Evolutionary conservation across 2,888 invertebrate species (phyloP).

Genomic region (Nebria salina): DNA sequence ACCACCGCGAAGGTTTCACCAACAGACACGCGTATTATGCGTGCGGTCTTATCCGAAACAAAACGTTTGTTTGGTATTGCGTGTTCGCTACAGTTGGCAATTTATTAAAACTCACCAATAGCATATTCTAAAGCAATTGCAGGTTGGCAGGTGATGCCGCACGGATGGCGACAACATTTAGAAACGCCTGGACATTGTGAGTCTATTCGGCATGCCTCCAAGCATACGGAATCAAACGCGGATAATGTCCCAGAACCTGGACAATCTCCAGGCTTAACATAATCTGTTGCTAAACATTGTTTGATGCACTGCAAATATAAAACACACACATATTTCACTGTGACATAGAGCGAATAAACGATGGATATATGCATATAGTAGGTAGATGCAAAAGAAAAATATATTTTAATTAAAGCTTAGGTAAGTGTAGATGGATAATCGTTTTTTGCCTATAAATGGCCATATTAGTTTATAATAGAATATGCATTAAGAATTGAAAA

Average conservation of each 20-base stretch:
- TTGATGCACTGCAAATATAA: constrained; percentile 67
- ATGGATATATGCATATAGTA: too few relatives aligned
- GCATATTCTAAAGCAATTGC: constrained; percentile 69
- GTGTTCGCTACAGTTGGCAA: too few relatives aligned
- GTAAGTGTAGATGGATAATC: too few relatives aligned
- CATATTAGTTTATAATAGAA: too few relatives aligned
- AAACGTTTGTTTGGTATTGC: too few relatives aligned
- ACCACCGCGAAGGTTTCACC: constrained; percentile 41
- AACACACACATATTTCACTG: too few relatives aligned
- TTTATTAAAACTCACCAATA: constrained; percentile 63
- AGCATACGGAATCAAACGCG: constrained; percentile 70
- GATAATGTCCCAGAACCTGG: constrained; percentile 59
- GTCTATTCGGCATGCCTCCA: constrained; percentile 71
- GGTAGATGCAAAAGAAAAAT: too few relatives aligned
- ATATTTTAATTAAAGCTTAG: too few relatives aligned
- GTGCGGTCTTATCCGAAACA: background rate
- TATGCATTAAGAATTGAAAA: too few relatives aligned
- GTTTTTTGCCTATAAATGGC: too few relatives aligned
- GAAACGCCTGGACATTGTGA: constrained; percentile 74
- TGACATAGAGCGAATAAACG: too few relatives aligned
- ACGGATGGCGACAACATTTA: constrained; percentile 75
- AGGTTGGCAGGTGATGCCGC: constrained; percentile 75
- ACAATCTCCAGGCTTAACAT: constrained; percentile 64
- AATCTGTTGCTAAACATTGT: constrained; percentile 66
- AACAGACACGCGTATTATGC: constrained; percentile 21